A percentile compares a stretch with the other conserved stretches of the same genome.
These are phyloP conservation scores for Paramuricea clavata DNA, from an alignment of 92 coral and sea anemone genomes.

Conservation along the genomic window DNA sequence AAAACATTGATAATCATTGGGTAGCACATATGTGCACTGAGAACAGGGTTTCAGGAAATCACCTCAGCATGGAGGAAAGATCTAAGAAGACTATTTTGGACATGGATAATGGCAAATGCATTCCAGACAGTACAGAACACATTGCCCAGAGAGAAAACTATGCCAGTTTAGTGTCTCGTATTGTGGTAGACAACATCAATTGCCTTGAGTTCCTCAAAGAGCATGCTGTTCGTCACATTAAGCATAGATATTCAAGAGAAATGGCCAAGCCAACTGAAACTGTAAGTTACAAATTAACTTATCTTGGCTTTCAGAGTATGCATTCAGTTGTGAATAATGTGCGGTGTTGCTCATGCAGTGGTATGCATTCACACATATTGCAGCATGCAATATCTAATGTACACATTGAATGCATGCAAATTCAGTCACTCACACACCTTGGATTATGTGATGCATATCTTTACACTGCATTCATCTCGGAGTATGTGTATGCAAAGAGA, in stretches of 20 bases:
- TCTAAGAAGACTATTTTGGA: constrained; percentile 61
- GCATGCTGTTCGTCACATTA: constrained; percentile 24
- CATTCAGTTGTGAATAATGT: too few species aligned
- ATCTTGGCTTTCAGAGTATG: too few species aligned
- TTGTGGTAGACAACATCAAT: constrained; percentile 39
- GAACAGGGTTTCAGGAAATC: constrained; percentile 75
- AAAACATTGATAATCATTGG: constrained; percentile 26
- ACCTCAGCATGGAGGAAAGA: constrained; percentile 52
- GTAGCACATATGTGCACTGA: constrained; percentile 59
- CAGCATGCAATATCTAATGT: too few species aligned
- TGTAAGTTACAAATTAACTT: not conserved
- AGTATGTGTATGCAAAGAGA: too few species aligned
- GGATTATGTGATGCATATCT: too few species aligned
- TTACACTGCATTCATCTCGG: too few species aligned
- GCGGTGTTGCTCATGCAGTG: too few species aligned
- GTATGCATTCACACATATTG: too few species aligned
- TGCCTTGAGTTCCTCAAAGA: constrained; percentile 45
- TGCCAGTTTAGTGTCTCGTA: constrained; percentile 29
- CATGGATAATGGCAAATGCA: constrained; percentile 75
- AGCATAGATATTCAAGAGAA: not conserved
- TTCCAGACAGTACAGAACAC: constrained; percentile 54
- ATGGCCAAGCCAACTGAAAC: constrained; percentile 22
- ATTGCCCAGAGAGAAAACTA: constrained; percentile 19
- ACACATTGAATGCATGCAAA: too few species aligned
- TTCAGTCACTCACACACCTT: too few species aligned